Evolutionary conservation across 2,797 vertebrate species (phyloP).

Genomic region (Sparus aurata): DNA sequence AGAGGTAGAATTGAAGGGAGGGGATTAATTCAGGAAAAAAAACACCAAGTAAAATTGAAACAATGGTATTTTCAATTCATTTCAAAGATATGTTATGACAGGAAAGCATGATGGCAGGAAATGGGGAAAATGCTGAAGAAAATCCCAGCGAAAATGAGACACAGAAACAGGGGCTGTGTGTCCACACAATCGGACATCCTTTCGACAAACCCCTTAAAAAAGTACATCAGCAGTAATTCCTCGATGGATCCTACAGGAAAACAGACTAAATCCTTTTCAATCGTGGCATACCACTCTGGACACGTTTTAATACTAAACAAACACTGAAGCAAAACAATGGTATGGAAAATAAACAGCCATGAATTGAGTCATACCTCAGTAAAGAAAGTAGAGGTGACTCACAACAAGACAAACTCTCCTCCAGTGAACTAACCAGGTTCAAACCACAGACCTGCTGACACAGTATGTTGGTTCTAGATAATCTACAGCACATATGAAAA

Average conservation of each 20-base stretch:
- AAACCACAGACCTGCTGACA: neutral
- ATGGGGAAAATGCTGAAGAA: slow-evolving; percentile 28
- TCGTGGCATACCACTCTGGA: slow-evolving; percentile 27
- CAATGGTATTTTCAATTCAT: slow-evolving; percentile 44
- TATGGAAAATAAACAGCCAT: neutral
- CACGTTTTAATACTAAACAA: slow-evolving; percentile 10
- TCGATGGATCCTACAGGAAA: slow-evolving; percentile 25
- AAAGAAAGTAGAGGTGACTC: slow-evolving; percentile 11
- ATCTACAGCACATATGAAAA: neutral
- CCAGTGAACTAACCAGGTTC: neutral
- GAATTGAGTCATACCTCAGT: slow-evolving; percentile 1
- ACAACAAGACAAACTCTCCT: slow-evolving; percentile 7
- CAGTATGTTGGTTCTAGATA: neutral
- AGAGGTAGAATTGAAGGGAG: slow-evolving; percentile 46
- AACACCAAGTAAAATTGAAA: slow-evolving; percentile 42
- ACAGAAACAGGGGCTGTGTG: slow-evolving; percentile 14
- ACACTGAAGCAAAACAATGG: neutral
- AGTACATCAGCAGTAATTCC: slow-evolving; percentile 32
- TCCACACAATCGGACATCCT: slow-evolving; percentile 17
- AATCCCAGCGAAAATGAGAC: slow-evolving; percentile 45
- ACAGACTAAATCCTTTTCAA: slow-evolving; percentile 29
- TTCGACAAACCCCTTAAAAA: slow-evolving; percentile 18
- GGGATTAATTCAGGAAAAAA: slow-evolving; percentile 52
- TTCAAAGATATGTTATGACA: slow-evolving; percentile 55
- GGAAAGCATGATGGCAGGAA: slow-evolving; percentile 36